These are phyloP conservation scores for Speoplatyrhinus poulsoni DNA, from an alignment of 2,113 vertebrate genomes.

Conservation along the genomic window DNA sequence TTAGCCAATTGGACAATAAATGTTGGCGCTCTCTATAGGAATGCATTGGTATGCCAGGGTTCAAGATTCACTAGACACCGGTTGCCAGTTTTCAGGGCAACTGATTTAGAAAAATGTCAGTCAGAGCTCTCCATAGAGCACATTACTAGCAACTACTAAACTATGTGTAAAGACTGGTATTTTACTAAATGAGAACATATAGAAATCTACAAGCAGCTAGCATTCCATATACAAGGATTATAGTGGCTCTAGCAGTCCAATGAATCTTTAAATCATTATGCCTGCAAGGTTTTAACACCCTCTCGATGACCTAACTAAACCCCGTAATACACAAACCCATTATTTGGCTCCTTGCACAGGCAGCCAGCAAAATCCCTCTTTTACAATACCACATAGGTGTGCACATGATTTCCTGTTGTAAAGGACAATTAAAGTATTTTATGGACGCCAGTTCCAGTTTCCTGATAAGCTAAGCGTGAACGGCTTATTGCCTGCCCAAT, in stretches of 20 bases:
- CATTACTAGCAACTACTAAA: neutral
- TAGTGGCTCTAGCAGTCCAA: conserved; percentile 31
- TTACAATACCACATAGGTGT: conserved; percentile 30
- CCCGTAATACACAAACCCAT: conserved; percentile 28
- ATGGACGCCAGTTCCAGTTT: conserved; percentile 62
- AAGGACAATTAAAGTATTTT: conserved; percentile 57
- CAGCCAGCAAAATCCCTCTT: conserved; percentile 31
- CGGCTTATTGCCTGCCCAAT: conserved; percentile 30
- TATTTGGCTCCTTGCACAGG: conserved; percentile 24
- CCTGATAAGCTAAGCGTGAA: conserved; percentile 49
- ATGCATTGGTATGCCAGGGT: no score
- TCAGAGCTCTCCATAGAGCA: no score
- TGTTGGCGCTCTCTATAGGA: no score
- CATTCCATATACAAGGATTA: conserved; percentile 36
- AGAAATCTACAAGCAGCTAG: conserved; percentile 7
- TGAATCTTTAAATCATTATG: conserved; percentile 55
- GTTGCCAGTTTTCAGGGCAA: no score
- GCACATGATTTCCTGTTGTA: conserved; percentile 45
- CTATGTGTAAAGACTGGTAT: neutral
- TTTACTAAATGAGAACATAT: neutral
- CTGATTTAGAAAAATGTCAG: no score
- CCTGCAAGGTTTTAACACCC: conserved; percentile 30
- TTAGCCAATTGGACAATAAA: no score
- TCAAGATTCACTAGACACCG: no score
- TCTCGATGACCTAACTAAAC: conserved; percentile 13